Percentiles rank a stretch among this genome's conserved stretches.
Evolutionary conservation across 2,888 invertebrate species (phyloP).

Genomic region (Lobophora halterata): DNA sequence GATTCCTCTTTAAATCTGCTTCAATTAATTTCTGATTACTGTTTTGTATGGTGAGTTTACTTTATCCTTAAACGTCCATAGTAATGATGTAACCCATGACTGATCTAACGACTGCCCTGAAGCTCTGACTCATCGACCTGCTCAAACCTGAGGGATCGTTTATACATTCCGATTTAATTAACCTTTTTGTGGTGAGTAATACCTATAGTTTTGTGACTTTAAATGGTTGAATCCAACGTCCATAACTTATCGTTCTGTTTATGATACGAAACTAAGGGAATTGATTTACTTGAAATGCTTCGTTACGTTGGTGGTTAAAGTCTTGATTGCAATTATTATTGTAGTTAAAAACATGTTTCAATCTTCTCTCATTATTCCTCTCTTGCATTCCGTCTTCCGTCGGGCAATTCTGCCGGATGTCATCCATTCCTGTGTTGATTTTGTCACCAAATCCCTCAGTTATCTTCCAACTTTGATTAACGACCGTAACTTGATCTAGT

Average conservation of each 20-base stretch:
- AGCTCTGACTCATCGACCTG: slow-evolving; percentile 52
- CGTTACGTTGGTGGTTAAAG: no score
- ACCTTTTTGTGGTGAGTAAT: slow-evolving; percentile 62
- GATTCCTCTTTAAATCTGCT: no score
- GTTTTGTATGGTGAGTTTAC: no score
- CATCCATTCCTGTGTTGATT: slow-evolving; percentile 48
- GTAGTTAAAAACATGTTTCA: no score
- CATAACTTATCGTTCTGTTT: no score
- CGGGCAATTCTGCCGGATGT: slow-evolving; percentile 36
- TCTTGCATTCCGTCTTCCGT: no score
- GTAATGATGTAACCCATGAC: slow-evolving; percentile 62
- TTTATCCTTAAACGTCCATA: no score
- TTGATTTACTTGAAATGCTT: no score
- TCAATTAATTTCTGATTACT: no score
- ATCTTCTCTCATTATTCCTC: not conserved
- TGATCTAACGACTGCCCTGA: slow-evolving; percentile 58
- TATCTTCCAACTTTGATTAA: slow-evolving; percentile 61
- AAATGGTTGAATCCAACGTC: slow-evolving; percentile 4
- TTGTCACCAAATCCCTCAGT: slow-evolving; percentile 49
- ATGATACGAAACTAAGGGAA: no score
- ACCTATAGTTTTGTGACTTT: slow-evolving; percentile 36
- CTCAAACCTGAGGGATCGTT: slow-evolving; percentile 40
- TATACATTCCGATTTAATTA: slow-evolving; percentile 56
- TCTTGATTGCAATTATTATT: no score
- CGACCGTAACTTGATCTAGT: slow-evolving; percentile 61